A percentile compares a stretch with the other conserved stretches of the same genome.
Evolutionary conservation across 2,113 vertebrate species (phyloP).

Genomic region (Neogale vison): DNA sequence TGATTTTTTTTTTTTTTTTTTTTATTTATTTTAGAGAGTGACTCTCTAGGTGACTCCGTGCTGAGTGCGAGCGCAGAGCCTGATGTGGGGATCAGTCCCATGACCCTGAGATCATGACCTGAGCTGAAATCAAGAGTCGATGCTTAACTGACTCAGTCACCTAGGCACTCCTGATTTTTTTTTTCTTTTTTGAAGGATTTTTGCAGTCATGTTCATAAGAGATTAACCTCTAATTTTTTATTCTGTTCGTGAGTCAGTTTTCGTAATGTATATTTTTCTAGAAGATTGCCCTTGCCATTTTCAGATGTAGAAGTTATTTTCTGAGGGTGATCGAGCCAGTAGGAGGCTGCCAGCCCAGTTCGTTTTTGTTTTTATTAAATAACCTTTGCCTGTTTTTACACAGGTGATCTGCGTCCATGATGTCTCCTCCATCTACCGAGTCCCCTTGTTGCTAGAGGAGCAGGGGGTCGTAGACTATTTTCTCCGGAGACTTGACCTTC

Average conservation of each 20-base stretch:
- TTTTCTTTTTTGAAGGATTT: background rate
- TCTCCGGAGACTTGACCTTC: conserved; percentile 92
- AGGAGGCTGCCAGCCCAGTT: background rate
- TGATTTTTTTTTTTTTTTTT: background rate
- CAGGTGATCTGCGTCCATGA: conserved; percentile 98
- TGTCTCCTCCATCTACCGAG: conserved; percentile 95
- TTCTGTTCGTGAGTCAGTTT: background rate
- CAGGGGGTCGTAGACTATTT: conserved; percentile 97
- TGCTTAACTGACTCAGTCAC: background rate
- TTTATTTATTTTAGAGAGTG: background rate
- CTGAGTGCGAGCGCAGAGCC: background rate
- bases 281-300: background rate
- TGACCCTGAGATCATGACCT: background rate
- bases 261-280: conserved; percentile 29
- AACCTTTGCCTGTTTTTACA: background rate
- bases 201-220: background rate
- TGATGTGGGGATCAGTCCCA: background rate
- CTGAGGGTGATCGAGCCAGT: background rate
- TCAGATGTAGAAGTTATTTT: background rate
- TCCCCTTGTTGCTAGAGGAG: conserved; percentile 93
- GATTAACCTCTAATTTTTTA: background rate
- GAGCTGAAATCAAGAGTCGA: background rate
- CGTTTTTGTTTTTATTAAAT: conserved; percentile 23
- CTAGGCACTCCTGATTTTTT: background rate
- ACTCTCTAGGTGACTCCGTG: background rate